Evolutionary conservation across 2,113 vertebrate genomes (phyloP).

Genomic region (Brachyhypopomus gauderio): DNA sequence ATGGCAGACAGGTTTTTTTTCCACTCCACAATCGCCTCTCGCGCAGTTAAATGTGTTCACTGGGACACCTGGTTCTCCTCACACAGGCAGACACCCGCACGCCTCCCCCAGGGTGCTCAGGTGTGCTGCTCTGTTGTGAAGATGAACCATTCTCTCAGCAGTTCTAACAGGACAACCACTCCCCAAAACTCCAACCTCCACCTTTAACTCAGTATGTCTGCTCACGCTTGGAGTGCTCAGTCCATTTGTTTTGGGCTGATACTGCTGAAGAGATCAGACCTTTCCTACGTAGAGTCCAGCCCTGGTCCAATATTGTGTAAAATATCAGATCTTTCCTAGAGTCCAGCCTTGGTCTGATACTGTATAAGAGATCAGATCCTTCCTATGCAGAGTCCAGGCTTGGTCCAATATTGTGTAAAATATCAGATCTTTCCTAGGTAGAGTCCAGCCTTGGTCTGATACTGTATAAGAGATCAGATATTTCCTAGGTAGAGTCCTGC

Average conservation of each 20-base stretch:
- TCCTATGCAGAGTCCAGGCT: background rate
- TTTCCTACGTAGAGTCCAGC: background rate
- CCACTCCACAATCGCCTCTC: conserved; percentile 20
- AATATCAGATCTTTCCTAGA: background rate
- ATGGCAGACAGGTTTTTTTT: background rate
- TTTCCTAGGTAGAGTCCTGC: no score
- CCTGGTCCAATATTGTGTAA: background rate
- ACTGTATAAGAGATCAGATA: background rate
- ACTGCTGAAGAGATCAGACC: conserved; percentile 3
- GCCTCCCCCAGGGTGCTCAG: conserved; percentile 28
- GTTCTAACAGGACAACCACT: conserved; percentile 20
- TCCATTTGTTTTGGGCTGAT: background rate
- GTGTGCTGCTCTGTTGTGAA: conserved; percentile 45
- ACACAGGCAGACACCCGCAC: background rate
- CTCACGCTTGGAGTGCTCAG: background rate
- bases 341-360: background rate
- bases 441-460: no score
- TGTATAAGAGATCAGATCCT: background rate
- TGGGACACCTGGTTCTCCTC: conserved; percentile 51
- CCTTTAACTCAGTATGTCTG: background rate
- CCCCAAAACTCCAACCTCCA: no score
- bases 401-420: background rate
- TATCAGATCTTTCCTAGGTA: background rate
- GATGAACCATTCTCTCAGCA: conserved; percentile 43
- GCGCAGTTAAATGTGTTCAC: conserved; percentile 42